Conservation (phyloP, 1,140 invertebrate genomes). For the Pseudomyrmex sp. region DNA sequence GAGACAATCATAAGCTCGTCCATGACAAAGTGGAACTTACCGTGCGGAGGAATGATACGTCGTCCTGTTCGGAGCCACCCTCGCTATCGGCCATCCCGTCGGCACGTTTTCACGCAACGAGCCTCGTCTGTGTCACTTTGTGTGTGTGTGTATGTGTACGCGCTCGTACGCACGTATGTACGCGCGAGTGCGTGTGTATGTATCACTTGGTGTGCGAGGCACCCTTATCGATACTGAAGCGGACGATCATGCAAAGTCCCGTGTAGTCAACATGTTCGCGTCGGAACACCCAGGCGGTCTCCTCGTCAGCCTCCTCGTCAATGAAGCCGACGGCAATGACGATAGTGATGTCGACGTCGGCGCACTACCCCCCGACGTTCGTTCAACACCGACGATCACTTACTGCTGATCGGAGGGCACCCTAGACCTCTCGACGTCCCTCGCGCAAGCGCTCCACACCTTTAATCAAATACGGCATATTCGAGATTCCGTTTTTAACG, state of each 20-base stretch:
- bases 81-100: conserved; percentile 94
- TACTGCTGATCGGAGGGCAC: conserved; percentile 61
- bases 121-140: conserved; percentile 16
- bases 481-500: conserved; percentile 63
- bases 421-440: conserved; percentile 49
- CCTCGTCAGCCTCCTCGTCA: conserved; percentile 8
- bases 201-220: conserved; percentile 36
- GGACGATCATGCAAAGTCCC: conserved; percentile 53
- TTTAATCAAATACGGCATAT: conserved; percentile 76
- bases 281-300: conserved; percentile 8
- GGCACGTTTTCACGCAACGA: conserved; percentile 64
- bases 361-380: conserved; percentile 51
- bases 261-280: conserved; percentile 62
- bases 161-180: conserved; percentile 17
- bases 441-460: conserved; percentile 75
- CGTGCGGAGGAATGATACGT: conserved; percentile 98
- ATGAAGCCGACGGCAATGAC: conserved; percentile 32
- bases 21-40: conserved; percentile 87
- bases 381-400: conserved; percentile 70
- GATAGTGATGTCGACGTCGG: conserved; percentile 22
- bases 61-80: conserved; percentile 98
- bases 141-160: conserved; percentile 13
- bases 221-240: conserved; percentile 35
- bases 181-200: conserved; percentile 8
- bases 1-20: not conserved